Evolutionary conservation across 64 coral and sea anemone genomes (phyloP).

Genomic region (Orbicella faveolata): DNA sequence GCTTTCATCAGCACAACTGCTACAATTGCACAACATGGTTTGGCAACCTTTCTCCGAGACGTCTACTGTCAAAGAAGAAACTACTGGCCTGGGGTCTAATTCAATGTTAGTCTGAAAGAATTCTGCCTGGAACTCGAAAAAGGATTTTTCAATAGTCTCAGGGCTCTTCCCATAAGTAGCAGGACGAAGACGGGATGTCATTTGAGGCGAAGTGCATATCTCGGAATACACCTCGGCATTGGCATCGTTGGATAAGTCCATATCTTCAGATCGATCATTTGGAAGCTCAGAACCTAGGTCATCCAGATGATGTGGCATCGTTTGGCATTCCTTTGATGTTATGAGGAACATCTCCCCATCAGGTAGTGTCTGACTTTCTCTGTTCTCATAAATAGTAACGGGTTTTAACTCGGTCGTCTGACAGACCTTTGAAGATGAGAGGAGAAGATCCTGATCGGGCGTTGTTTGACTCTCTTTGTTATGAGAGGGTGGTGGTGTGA

Average conservation of each 20-base stretch:
- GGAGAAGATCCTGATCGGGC: neutral
- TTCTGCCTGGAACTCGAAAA: neutral
- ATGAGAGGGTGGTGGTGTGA: neutral
- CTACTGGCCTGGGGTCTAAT: neutral
- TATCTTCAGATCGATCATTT: neutral
- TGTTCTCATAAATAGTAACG: neutral
- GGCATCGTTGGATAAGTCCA: neutral
- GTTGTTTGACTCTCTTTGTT: slow-evolving; percentile 15
- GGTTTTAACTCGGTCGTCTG: neutral
- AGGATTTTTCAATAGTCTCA: neutral
- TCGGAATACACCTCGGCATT: neutral
- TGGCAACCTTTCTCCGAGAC: slow-evolving; percentile 15
- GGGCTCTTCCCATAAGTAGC: neutral
- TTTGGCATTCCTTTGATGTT: slow-evolving; percentile 16
- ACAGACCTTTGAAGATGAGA: slow-evolving; percentile 15
- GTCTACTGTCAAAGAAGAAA: neutral
- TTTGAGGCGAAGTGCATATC: neutral
- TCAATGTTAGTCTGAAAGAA: neutral
- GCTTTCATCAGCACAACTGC: slow-evolving; percentile 12
- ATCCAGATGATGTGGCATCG: neutral
- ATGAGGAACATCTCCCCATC: neutral
- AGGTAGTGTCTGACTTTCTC: slow-evolving; percentile 17
- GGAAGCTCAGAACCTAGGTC: neutral
- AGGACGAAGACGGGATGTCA: neutral
- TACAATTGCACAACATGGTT: slow-evolving; percentile 22